Evolutionary conservation across 2,888 invertebrate species (phyloP).

Genomic region (Pollenia amentaria): DNA sequence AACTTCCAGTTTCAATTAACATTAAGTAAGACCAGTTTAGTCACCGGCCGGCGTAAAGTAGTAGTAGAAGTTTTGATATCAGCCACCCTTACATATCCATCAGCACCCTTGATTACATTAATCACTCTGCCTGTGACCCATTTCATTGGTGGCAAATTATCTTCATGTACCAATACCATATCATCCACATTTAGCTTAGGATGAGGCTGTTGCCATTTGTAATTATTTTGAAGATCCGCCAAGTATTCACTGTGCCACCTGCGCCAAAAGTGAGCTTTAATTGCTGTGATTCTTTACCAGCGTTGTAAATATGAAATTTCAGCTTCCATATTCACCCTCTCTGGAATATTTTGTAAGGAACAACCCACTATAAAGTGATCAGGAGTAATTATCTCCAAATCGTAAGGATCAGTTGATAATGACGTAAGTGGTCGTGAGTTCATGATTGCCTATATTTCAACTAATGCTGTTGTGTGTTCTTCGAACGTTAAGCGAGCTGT

Average conservation of each 20-base stretch:
- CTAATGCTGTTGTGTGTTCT: conserved; percentile 43
- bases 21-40: too few species aligned
- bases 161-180: neutral
- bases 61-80: neutral
- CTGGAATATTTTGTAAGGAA: conserved; percentile 1
- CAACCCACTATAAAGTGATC: neutral
- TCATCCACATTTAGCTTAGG: neutral
- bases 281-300: neutral
- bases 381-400: conserved; percentile 49
- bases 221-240: neutral
- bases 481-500: conserved; percentile 59
- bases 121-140: neutral
- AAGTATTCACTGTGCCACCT: neutral
- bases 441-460: conserved; percentile 70
- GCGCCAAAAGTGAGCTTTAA: neutral
- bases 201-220: neutral
- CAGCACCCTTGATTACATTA: neutral
- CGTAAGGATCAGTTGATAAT: conserved; percentile 53
- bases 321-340: neutral
- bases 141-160: neutral
- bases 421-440: conserved; percentile 68
- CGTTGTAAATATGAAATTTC: neutral
- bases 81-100: neutral
- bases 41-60: neutral
- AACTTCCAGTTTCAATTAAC: too few species aligned